Conservation (phyloP, 2,113 vertebrate genomes). For the Phoenicopterus ruber region DNA sequence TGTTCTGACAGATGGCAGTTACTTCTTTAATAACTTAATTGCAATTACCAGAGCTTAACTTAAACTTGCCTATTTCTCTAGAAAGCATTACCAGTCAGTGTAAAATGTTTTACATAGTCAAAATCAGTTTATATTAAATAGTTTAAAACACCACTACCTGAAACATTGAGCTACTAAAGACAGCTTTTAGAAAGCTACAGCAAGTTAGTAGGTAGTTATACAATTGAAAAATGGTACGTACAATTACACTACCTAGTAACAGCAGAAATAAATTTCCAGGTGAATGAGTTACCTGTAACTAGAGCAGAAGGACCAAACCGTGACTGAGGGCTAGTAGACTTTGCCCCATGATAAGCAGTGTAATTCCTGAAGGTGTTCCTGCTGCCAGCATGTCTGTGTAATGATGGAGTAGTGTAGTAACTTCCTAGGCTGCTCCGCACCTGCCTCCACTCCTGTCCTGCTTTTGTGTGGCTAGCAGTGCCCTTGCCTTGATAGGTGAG, state of each 20-base stretch:
- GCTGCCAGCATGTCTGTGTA: not conserved
- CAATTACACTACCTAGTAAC: not conserved
- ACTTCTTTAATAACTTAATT: not conserved
- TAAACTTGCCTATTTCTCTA: not conserved
- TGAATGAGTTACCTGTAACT: not conserved
- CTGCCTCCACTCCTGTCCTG: not conserved
- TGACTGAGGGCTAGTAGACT: not conserved
- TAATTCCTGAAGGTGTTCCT: not conserved
- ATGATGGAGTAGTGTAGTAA: not conserved
- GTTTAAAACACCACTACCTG: not conserved
- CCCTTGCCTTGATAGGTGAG: not conserved
- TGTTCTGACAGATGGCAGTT: not conserved
- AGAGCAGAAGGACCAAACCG: not conserved
- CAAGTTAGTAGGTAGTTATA: not conserved
- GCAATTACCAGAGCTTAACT: not conserved
- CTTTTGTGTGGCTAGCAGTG: not conserved
- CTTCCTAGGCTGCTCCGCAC: not conserved
- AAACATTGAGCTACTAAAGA: not conserved
- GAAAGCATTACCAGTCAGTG: not conserved
- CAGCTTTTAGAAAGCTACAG: not conserved
- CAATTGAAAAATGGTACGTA: not conserved
- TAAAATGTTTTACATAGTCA: not conserved
- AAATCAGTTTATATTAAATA: not conserved
- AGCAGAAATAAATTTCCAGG: not conserved
- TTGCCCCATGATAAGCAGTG: not conserved